phyloP scores from a whole-genome alignment of 1,140 invertebrate genomes.

The Oreohelix idahoensis region DNA sequence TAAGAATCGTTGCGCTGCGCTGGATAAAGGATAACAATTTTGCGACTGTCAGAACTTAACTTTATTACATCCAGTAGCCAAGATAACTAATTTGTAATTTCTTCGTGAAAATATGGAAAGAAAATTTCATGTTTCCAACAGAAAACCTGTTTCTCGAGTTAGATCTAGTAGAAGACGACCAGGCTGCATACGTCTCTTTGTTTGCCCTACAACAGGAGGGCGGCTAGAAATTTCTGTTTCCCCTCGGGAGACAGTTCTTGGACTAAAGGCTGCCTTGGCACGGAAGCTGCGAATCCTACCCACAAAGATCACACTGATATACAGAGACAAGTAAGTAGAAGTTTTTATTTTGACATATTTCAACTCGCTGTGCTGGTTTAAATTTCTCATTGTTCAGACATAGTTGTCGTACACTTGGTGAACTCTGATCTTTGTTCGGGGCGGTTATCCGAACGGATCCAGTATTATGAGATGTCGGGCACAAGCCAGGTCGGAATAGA shows the following conservation, averaged over 20 bases:
- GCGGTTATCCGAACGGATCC: not conserved
- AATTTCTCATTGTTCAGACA: not conserved
- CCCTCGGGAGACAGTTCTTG: constrained; percentile 85
- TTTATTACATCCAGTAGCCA: no score
- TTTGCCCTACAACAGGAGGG: constrained; percentile 87
- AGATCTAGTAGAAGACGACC: not conserved
- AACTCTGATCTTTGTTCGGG: not conserved
- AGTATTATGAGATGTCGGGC: no score
- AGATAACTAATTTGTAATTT: not conserved
- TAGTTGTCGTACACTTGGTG: not conserved
- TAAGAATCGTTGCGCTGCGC: not conserved
- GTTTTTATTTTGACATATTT: not conserved
- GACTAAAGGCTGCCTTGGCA: constrained; percentile 91
- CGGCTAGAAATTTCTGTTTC: constrained; percentile 88
- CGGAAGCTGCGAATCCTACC: constrained; percentile 92
- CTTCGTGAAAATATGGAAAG: constrained; percentile 27
- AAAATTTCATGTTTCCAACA: constrained; percentile 24
- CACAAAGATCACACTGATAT: constrained; percentile 91
- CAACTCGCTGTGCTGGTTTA: not conserved
- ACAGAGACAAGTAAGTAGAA: constrained; percentile 86
- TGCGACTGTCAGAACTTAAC: no score
- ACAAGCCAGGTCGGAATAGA: no score
- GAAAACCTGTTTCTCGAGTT: constrained; percentile 6
- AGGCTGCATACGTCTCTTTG: constrained; percentile 40
- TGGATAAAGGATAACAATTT: not conserved